Evolutionary conservation across 92 coral and sea anemone species (phyloP).

Genomic region (Zoanthus sansibaricus): DNA sequence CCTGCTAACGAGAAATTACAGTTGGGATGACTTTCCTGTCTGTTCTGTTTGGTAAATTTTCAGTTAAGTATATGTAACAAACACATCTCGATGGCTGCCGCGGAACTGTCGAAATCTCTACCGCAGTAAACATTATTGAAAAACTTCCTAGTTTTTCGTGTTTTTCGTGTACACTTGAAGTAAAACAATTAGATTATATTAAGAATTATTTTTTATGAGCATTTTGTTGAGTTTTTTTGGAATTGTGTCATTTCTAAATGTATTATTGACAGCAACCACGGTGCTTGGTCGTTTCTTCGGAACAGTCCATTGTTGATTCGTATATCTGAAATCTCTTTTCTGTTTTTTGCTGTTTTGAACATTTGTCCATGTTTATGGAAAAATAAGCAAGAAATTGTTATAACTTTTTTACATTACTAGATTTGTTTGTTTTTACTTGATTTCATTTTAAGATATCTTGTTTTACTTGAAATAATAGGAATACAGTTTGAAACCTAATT

Average conservation of each 20-base stretch:
- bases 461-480: not conserved
- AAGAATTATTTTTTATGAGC: not conserved
- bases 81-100: constrained; percentile 91
- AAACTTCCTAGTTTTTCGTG: constrained; percentile 55
- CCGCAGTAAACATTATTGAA: constrained; percentile 83
- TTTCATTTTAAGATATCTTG: not conserved
- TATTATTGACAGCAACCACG: not conserved
- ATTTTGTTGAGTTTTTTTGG: not conserved
- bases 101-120: constrained; percentile 87
- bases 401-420: not conserved
- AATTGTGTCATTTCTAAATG: not conserved
- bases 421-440: not conserved
- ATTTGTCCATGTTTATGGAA: not conserved
- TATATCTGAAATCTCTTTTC: constrained; percentile 32
- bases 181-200: constrained; percentile 13
- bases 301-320: constrained; percentile 36
- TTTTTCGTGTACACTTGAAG: constrained; percentile 47
- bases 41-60: constrained; percentile 51
- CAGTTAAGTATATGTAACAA: constrained; percentile 79
- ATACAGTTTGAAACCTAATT: constrained; percentile 31
- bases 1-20: constrained; percentile 64
- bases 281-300: constrained; percentile 26
- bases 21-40: not conserved
- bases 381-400: not conserved
- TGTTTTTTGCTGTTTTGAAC: constrained; percentile 35